These are phyloP conservation scores for Ictidomys tridecemlineatus DNA, from an alignment of 2,113 vertebrate species.

Conservation along the genomic window DNA sequence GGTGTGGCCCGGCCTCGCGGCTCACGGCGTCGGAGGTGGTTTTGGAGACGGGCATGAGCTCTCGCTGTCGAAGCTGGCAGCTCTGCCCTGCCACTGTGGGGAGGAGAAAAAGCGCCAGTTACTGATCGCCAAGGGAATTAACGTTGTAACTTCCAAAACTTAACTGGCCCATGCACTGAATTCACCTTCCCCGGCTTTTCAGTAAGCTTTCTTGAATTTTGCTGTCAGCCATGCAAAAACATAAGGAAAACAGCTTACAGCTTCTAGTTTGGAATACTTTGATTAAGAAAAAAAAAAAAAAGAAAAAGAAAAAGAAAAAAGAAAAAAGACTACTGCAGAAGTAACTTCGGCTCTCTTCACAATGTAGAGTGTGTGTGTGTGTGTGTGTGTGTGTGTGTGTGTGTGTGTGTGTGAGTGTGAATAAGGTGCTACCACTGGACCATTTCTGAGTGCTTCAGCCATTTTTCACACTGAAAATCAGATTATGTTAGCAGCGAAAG, in stretches of 20 bases:
- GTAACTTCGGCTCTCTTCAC: constrained; percentile 47
- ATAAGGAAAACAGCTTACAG: constrained; percentile 57
- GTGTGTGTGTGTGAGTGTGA: not conserved
- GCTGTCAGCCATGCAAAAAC: constrained; percentile 81
- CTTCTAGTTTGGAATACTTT: constrained; percentile 53
- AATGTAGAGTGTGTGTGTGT: not conserved
- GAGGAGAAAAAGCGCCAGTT: constrained; percentile 53
- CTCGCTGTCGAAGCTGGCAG: constrained; percentile 98
- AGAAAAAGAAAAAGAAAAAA: not conserved
- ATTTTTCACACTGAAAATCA: constrained; percentile 83
- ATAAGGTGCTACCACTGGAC: constrained; percentile 49
- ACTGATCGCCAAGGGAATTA: not conserved
- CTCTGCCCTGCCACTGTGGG: constrained; percentile 96
- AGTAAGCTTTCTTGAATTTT: constrained; percentile 47
- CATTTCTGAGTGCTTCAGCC: constrained; percentile 64
- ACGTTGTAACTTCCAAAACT: not conserved
- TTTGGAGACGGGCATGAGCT: constrained; percentile 97
- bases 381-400: not conserved
- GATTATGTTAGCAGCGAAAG: constrained; percentile 69
- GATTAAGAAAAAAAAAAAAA: constrained; percentile 21
- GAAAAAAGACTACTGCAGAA: constrained; percentile 37
- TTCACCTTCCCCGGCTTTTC: constrained; percentile 14
- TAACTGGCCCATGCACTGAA: not conserved
- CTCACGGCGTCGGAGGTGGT: constrained; percentile 95
- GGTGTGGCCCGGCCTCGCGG: accelerated